phyloP scores from a whole-genome alignment of 2,113 vertebrate species.

The Poeciliopsis occidentalis region DNA sequence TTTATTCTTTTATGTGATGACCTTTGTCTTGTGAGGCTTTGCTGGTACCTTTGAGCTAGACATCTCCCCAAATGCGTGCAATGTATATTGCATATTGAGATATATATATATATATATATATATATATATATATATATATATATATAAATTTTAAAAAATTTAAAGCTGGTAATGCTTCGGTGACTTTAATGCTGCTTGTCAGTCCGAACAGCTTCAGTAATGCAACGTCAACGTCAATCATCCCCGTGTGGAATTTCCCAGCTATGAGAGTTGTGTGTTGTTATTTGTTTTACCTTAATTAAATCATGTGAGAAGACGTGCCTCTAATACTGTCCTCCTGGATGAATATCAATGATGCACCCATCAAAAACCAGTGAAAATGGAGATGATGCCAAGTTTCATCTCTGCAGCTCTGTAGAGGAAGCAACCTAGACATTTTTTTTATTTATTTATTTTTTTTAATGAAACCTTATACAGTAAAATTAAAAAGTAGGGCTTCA shows the following conservation, averaged over 20 bases:
- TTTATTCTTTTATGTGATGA: neutral
- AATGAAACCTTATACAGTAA: constrained; percentile 52
- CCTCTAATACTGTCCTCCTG: constrained; percentile 61
- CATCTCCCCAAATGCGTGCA: constrained; percentile 72
- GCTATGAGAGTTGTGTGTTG: constrained; percentile 61
- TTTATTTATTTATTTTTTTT: constrained; percentile 27
- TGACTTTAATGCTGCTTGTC: constrained; percentile 59
- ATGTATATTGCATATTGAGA: too few species aligned
- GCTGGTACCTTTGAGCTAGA: constrained; percentile 20
- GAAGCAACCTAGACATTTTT: constrained; percentile 23
- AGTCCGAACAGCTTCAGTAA: constrained; percentile 60
- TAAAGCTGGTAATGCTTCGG: too few species aligned
- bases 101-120: too few species aligned
- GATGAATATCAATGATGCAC: constrained; percentile 59
- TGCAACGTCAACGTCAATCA: constrained; percentile 53
- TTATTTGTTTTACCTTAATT: constrained; percentile 76
- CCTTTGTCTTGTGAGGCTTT: constrained; percentile 28
- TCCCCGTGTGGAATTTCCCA: constrained; percentile 83
- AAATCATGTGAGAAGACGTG: constrained; percentile 75
- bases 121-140: too few species aligned
- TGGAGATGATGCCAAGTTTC: constrained; percentile 31
- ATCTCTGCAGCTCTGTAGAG: constrained; percentile 34
- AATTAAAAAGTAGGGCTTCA: constrained; percentile 49
- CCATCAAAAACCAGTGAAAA: neutral
- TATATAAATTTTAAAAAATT: too few species aligned